Base-by-base conservation (phyloP, 1,140 invertebrate genomes). In the Dendroctonus valens region DNA sequence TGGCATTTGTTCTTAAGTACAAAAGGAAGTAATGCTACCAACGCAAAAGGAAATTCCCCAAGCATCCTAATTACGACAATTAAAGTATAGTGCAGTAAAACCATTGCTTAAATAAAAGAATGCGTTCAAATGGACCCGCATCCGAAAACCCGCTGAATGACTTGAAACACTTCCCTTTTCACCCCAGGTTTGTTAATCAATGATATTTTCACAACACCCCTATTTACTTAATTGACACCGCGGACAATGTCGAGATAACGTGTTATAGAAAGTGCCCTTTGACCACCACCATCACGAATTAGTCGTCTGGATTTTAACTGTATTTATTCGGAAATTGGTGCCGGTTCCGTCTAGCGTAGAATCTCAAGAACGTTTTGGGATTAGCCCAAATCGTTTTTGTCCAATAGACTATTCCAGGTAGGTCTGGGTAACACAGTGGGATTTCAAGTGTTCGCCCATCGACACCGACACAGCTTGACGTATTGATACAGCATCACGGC, bases 131-230 rank as follows among this genome's bases (percentile, higher is more conserved):
- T 60, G 41, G 41, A 38, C 65, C 65, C 65, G 65, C 65, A 67
- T 67, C 65, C 65, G 44, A 51, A 37, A 14, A 2, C 14, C 26
- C 53, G 14, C 49, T 5, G 51, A 14, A 50, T 58, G 53, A 57
- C 54, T 59, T 59, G 40, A 9, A 59, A 41, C 12, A 41, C 50
- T 59, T 54, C 57, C 39, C 48, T 54, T 60, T 46, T 44, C 53
- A 54, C 57, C 65, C 65, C 65, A 54, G 54, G 41, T 67, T 67
- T 60, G 57, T 67, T 60, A 66, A 54, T 67, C 58, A 53, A 54
- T 55, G 58, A 7, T 67, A 67, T 67, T 67, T 67, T 54, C 49
- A 60, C 59, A 67, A 67, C 65, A 67, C 65, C 65, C 65, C 51
- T 67, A 67, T 67, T 67, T 67, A 60, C 38, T 54, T 14, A 67